Base-by-base conservation (phyloP, 2,797 vertebrate species). In the Dendrocincla tyrannina region DNA sequence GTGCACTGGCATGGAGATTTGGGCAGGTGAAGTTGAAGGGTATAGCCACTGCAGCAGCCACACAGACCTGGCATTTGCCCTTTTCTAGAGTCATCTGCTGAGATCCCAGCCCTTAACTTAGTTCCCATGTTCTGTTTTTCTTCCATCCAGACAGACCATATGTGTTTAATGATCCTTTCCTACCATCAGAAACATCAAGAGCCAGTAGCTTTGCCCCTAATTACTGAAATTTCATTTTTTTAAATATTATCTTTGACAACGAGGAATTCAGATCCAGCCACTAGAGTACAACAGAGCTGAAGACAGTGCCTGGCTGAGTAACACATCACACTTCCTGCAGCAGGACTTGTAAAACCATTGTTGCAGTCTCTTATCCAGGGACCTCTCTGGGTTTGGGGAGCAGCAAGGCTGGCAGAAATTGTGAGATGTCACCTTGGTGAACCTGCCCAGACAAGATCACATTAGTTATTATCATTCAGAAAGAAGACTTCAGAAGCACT, bases 221-320 rank as follows among this genome's bases (percentile, higher is more conserved):
- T 52, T 84, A 81, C 67, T 53, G 35, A 10, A 46, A 52, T 92
- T 94, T 50, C 35, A 74, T 79, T 91, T 94, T 94, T 89, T 93
- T 28, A 85, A 56, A 20, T 69, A 62, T 33, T 81, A 5, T 33
- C 52, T 62, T 67, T 76, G 55, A 50, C 70, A 50, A 25, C 7
- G 33, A 62, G 46, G 66, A 86, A 67, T 91, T 69, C 35, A 56
- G 44, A 64, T 19, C 11, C 12, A 23, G 30, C 49, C 70, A 53
- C 58, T 39, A 8, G 39, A 76, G 49, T 37, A 64, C n/a, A 63
- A 35, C 49, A 63, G 60, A 55, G 24, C 25, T 27, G 39, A 56
- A 46, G 30, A 11, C 35, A 16, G 17, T 52, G 47, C 46, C 33
- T 25, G 6, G 28, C 10, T 9, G 62, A 85, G 39, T 70, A 69